Evolutionary conservation across 2,888 invertebrate genomes (phyloP).

Genomic region (Sceliomorpha sp.): DNA sequence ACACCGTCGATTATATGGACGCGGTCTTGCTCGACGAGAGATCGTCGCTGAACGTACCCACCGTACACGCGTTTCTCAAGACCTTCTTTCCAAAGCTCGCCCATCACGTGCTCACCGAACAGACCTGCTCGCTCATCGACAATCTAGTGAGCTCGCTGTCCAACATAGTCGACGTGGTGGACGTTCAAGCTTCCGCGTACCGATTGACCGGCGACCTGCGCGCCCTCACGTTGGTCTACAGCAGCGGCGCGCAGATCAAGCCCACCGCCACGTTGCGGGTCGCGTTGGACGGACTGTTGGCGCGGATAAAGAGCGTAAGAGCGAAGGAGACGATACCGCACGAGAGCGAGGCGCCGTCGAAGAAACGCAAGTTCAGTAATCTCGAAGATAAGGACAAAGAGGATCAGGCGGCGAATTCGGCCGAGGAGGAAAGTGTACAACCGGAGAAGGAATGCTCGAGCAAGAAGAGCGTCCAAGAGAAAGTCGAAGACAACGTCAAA

Average conservation of each 20-base stretch:
- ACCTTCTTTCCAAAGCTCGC: constrained; percentile 94
- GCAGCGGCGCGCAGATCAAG: constrained; percentile 76
- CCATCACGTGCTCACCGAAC: constrained; percentile 83
- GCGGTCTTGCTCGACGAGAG: constrained; percentile 94
- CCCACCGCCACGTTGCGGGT: constrained; percentile 72
- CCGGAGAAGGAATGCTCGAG: constrained; percentile 41
- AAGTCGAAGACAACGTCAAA: constrained; percentile 28
- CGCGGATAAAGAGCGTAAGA: constrained; percentile 67
- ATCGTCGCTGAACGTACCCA: constrained; percentile 90
- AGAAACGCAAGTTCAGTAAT: constrained; percentile 73
- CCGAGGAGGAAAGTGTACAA: constrained; percentile 54
- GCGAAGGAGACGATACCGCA: constrained; percentile 66
- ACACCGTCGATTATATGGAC: constrained; percentile 94
- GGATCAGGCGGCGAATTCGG: constrained; percentile 30
- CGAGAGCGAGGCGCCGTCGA: constrained; percentile 73
- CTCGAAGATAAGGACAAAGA: constrained; percentile 67
- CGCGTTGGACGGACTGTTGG: constrained; percentile 73
- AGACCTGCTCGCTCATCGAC: constrained; percentile 83
- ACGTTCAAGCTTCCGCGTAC: constrained; percentile 81
- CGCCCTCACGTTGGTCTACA: constrained; percentile 83
- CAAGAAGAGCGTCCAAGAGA: constrained; percentile 33
- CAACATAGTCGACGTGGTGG: constrained; percentile 81
- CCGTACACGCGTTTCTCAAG: constrained; percentile 92
- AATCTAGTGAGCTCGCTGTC: constrained; percentile 84
- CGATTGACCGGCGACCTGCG: constrained; percentile 83